Percentiles rank a stretch among this genome's conserved stretches.
These are phyloP conservation scores for Perithous albicinctus DNA, from an alignment of 2,888 invertebrate species.

Conservation along the genomic window DNA sequence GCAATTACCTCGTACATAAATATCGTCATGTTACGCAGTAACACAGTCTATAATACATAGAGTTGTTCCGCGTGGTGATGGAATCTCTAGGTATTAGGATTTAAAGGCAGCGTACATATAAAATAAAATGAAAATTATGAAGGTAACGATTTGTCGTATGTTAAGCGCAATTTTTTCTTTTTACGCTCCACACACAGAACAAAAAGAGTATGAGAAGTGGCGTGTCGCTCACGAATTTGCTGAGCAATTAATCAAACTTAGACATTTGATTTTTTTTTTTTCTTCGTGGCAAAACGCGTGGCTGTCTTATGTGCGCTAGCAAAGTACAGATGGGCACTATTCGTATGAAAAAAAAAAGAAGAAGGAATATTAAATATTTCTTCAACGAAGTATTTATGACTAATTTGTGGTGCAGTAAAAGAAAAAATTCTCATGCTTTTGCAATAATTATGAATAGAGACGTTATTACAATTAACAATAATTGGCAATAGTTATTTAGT, in stretches of 20 bases:
- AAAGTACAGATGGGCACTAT: no score
- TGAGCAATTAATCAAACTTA: background rate
- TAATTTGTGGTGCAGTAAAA: no score
- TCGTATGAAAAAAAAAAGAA: no score
- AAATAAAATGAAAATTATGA: background rate
- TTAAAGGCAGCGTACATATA: constrained; percentile 21
- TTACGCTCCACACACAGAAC: background rate
- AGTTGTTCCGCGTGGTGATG: constrained; percentile 24
- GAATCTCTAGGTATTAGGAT: constrained; percentile 5
- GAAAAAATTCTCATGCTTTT: no score
- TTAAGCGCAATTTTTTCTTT: constrained; percentile 9
- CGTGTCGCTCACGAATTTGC: constrained; percentile 8
- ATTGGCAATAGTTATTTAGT: no score
- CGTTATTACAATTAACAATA: no score
- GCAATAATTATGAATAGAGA: no score
- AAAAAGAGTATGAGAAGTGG: constrained; percentile 12
- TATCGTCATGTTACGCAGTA: constrained; percentile 65
- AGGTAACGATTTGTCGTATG: background rate
- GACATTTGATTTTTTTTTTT: background rate
- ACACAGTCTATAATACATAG: constrained; percentile 51
- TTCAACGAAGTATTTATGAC: no score
- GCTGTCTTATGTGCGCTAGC: constrained; percentile 4
- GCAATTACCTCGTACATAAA: constrained; percentile 62
- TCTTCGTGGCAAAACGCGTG: background rate
- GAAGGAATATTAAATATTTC: no score